phyloP scores from a whole-genome alignment of 2,797 vertebrate species.

The Todus mexicanus region DNA sequence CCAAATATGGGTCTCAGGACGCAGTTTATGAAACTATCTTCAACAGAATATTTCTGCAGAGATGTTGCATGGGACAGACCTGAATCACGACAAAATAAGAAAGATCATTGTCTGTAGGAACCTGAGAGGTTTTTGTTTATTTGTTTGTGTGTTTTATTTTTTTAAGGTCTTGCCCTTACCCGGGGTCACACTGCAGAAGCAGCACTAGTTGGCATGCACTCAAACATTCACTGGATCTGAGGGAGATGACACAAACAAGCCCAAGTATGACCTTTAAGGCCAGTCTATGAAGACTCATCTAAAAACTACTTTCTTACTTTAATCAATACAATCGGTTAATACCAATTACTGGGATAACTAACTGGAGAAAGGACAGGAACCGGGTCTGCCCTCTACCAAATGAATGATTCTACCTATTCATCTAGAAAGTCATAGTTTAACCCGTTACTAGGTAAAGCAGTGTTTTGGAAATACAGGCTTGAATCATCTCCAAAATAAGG shows the following conservation, averaged over 20 bases:
- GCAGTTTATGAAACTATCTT: neutral
- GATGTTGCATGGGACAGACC: neutral
- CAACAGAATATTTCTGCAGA: neutral
- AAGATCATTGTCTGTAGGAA: neutral
- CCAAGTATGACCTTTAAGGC: neutral
- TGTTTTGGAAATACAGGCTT: neutral
- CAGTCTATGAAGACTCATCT: neutral
- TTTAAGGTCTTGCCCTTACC: neutral
- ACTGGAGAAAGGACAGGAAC: neutral
- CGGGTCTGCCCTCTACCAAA: neutral
- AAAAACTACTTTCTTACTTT: neutral
- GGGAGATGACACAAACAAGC: neutral
- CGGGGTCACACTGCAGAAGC: neutral
- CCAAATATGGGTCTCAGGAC: neutral
- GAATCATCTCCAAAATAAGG: neutral
- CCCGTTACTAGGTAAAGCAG: neutral
- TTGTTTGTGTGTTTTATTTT: neutral
- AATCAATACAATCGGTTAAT: neutral
- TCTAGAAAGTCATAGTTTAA: neutral
- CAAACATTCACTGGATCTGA: neutral
- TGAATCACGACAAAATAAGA: neutral
- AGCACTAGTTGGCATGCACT: accelerated
- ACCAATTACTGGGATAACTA: neutral
- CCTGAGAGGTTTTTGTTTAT: neutral
- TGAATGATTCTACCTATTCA: neutral